Evolutionary conservation across 2,113 vertebrate genomes (phyloP).

Genomic region (Steatornis caripensis): DNA sequence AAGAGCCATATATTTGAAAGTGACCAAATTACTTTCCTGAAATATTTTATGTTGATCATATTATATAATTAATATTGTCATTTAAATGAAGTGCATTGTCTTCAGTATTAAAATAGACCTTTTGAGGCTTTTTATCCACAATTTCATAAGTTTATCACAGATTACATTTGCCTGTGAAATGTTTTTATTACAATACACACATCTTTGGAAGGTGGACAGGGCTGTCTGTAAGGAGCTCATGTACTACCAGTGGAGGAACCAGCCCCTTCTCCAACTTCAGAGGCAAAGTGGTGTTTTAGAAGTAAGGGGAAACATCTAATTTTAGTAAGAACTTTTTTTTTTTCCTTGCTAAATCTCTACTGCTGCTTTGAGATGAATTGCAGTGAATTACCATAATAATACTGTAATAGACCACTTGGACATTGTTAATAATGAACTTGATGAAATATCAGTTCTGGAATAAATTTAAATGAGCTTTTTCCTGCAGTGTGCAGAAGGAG

Average conservation of each 20-base stretch:
- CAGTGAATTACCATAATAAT: background rate
- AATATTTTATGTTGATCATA: background rate
- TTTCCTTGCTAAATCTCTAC: background rate
- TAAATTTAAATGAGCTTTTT: background rate
- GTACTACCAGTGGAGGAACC: rapidly evolving
- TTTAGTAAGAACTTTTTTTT: background rate
- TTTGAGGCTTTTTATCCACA: background rate
- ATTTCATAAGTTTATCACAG: background rate
- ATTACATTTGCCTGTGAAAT: background rate
- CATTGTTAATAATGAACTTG: background rate
- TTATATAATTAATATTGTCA: background rate
- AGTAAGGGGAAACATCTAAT: background rate
- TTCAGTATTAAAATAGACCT: background rate
- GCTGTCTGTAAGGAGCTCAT: background rate
- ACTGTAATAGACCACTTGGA: background rate
- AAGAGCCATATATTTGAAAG: background rate
- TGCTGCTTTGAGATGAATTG: background rate
- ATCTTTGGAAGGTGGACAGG: background rate
- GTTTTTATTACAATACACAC: background rate
- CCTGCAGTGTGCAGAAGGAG: background rate
- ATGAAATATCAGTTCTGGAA: background rate
- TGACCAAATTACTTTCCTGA: background rate
- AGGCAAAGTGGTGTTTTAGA: background rate
- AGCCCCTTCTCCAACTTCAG: background rate
- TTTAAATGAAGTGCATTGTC: background rate